Conservation (phyloP, 1,140 invertebrate genomes). For the Sesamia nonagrioides region DNA sequence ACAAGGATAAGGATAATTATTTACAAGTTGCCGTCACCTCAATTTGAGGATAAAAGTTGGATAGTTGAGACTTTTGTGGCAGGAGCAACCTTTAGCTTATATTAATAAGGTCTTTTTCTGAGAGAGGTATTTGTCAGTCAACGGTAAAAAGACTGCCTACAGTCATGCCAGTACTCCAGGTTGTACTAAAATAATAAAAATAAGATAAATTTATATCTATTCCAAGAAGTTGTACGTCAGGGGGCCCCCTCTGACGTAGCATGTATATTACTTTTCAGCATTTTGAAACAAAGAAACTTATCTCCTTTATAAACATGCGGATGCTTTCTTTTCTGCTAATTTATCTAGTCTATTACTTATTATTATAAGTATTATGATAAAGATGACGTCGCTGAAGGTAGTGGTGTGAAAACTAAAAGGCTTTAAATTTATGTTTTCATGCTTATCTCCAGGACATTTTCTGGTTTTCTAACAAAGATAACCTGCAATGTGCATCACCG, state of each 20-base stretch:
- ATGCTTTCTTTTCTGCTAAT: slow-evolving; percentile 29
- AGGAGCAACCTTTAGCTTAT: no score
- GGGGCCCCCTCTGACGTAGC: slow-evolving; percentile 2
- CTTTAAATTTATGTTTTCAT: not conserved
- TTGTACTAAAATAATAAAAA: slow-evolving; percentile 8
- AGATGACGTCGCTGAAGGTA: not conserved
- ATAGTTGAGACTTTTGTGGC: no score
- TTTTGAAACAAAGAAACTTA: slow-evolving; percentile 40
- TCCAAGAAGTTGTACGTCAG: slow-evolving; percentile 15
- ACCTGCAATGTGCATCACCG: not conserved
- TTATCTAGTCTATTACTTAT: slow-evolving; percentile 19
- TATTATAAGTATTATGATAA: slow-evolving; percentile 28
- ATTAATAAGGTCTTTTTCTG: not conserved
- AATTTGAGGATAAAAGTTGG: no score
- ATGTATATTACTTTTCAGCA: slow-evolving; percentile 29
- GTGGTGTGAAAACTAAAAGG: not conserved
- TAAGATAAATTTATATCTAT: slow-evolving; percentile 24
- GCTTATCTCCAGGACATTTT: no score
- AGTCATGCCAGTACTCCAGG: not conserved
- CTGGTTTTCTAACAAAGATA: not conserved
- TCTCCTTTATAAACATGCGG: slow-evolving; percentile 21
- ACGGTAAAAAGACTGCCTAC: not conserved
- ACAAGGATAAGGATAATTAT: no score
- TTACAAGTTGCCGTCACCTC: no score
- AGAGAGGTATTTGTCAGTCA: not conserved